A percentile compares a stretch with the other conserved stretches of the same genome.
These are phyloP conservation scores for Amblyjoppa fuscipennis DNA, from an alignment of 2,888 invertebrate genomes.

Conservation along the genomic window DNA sequence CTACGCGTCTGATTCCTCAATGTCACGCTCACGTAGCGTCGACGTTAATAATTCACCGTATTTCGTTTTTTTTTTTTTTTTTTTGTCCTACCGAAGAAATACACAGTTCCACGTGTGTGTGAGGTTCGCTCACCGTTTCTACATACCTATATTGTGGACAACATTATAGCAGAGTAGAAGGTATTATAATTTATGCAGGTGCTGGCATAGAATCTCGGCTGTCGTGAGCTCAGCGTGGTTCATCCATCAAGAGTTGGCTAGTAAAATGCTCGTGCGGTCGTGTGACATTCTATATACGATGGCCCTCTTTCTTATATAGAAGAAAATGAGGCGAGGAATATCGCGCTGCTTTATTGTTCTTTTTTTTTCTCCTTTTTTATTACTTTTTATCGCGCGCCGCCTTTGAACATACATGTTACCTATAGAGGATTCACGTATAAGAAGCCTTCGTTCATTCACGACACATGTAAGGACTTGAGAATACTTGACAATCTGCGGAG, in stretches of 20 bases:
- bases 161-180: conserved; percentile 39
- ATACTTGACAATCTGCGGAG: background rate
- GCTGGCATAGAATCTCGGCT: conserved; percentile 69
- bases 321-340: conserved; percentile 56
- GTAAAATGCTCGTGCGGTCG: conserved; percentile 62
- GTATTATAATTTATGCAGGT: conserved; percentile 70
- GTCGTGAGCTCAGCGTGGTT: conserved; percentile 69
- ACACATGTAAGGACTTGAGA: conserved; percentile 40
- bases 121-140: conserved; percentile 17
- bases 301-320: conserved; percentile 54
- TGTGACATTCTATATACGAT: conserved; percentile 61
- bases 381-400: conserved; percentile 53
- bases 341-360: conserved; percentile 29
- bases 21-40: conserved; percentile 24
- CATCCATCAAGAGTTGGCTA: conserved; percentile 77
- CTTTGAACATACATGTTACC: conserved; percentile 46
- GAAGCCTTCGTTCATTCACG: conserved; percentile 45
- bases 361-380: background rate
- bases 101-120: conserved; percentile 31
- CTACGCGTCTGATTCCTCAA: background rate
- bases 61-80: background rate
- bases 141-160: conserved; percentile 31
- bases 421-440: conserved; percentile 12
- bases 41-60: conserved; percentile 20
- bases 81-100: conserved; percentile 42